Conservation (phyloP, 2,797 vertebrate genomes). For the Hoplostethus mediterraneus region DNA sequence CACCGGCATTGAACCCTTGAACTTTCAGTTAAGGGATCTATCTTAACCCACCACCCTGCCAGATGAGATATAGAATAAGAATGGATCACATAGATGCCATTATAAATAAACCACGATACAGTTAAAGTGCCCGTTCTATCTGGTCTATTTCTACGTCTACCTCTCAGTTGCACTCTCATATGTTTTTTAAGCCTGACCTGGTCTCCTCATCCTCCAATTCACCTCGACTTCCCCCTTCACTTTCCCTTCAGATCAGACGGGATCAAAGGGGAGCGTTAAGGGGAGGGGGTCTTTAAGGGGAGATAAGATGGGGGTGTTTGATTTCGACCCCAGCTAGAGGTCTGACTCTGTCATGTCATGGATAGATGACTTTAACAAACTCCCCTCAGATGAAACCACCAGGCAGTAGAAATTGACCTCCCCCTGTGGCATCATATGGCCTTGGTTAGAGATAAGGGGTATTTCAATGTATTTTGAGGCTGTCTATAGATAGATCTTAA, state of each 20-base stretch:
- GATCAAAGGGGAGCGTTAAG: conserved; percentile 69
- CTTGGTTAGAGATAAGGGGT: conserved; percentile 68
- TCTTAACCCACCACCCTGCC: too few species aligned
- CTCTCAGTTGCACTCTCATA: not conserved
- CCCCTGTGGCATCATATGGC: conserved; percentile 70
- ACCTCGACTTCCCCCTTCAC: conserved; percentile 38
- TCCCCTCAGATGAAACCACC: conserved; percentile 65
- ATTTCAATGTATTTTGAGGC: conserved; percentile 15
- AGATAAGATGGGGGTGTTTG: conserved; percentile 78
- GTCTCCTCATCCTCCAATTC: conserved; percentile 28
- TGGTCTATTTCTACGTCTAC: not conserved
- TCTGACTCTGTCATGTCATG: conserved; percentile 64
- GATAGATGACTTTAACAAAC: conserved; percentile 73
- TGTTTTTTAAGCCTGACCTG: not conserved
- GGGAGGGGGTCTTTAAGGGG: conserved; percentile 41
- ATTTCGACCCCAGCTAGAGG: conserved; percentile 73
- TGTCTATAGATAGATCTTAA: conserved; percentile 18
- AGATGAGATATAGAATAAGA: not conserved
- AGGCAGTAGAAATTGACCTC: conserved; percentile 37
- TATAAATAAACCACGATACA: too few species aligned
- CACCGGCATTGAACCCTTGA: too few species aligned
- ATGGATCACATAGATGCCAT: too few species aligned
- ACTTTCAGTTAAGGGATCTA: not conserved
- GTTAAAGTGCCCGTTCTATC: not conserved
- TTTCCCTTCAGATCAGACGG: conserved; percentile 49